These are phyloP conservation scores for Ceratosolen solmsi DNA, from an alignment of 1,140 invertebrate genomes.

Conservation along the genomic window DNA sequence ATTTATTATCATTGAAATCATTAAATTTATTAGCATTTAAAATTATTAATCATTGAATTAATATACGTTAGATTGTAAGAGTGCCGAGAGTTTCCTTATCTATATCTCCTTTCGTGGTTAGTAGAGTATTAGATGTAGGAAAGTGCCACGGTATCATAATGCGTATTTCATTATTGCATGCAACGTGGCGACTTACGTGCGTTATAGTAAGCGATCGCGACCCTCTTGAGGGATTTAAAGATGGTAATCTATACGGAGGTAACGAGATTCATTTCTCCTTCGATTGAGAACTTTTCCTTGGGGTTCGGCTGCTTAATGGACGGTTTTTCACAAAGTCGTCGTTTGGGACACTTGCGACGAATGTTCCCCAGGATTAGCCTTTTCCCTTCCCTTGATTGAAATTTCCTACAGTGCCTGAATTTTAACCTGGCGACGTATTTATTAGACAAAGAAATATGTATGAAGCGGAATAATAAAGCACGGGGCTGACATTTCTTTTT, in stretches of 20 bases:
- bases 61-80: too few species aligned
- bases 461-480: not conserved
- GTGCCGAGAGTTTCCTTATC: too few species aligned
- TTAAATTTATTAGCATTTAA: too few species aligned
- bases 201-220: not conserved
- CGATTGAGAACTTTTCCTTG: constrained; percentile 48
- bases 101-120: too few species aligned
- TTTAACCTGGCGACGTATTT: constrained; percentile 28
- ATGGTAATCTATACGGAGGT: constrained; percentile 45
- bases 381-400: constrained; percentile 28
- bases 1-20: too few species aligned
- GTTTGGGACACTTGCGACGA: constrained; percentile 44
- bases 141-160: constrained; percentile 2
- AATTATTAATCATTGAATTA: too few species aligned
- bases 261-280: constrained; percentile 51
- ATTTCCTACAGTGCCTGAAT: constrained; percentile 26
- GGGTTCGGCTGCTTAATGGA: constrained; percentile 30
- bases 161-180: constrained; percentile 43
- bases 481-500: not conserved
- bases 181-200: not conserved
- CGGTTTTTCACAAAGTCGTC: constrained; percentile 35
- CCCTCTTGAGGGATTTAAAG: constrained; percentile 30
- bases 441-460: constrained; percentile 17
- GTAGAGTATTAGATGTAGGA: too few species aligned
- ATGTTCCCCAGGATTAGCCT: constrained; percentile 37